Percentiles rank a stretch among this genome's conserved stretches.
phyloP scores from a whole-genome alignment of 2,888 invertebrate species.

The Achlya flavicornis region DNA sequence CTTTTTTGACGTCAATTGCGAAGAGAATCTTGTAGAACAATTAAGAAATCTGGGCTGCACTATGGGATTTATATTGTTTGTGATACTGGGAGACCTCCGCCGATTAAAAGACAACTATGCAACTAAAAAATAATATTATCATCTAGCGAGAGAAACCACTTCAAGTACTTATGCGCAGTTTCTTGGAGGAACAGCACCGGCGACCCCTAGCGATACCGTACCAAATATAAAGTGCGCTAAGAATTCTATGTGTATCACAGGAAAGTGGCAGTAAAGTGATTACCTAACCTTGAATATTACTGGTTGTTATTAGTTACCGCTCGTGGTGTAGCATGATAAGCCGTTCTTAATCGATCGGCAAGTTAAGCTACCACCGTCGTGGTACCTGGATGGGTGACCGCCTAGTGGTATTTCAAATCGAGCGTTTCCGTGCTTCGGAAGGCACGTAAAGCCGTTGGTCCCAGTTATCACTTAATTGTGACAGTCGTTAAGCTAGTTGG shows the following conservation, averaged over 20 bases:
- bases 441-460: too few species aligned
- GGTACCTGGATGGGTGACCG: too few species aligned
- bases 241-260: background rate
- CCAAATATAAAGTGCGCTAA: background rate
- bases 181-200: background rate
- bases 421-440: too few species aligned
- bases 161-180: background rate
- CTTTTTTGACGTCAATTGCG: conserved; percentile 14
- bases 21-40: conserved; percentile 14
- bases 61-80: background rate
- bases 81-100: background rate
- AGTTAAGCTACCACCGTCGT: too few species aligned
- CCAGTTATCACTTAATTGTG: too few species aligned
- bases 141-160: background rate
- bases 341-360: too few species aligned
- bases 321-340: too few species aligned
- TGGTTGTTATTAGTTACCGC: too few species aligned
- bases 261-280: background rate
- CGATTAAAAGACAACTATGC: background rate
- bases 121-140: background rate
- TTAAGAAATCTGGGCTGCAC: background rate
- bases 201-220: background rate
- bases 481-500: too few species aligned
- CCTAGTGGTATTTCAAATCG: too few species aligned
- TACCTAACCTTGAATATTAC: too few species aligned